Evolutionary conservation across 2,113 vertebrate species (phyloP), one percentile per base, ranked within the genome.

Genomic region (Engystomops pustulosus): DNA sequence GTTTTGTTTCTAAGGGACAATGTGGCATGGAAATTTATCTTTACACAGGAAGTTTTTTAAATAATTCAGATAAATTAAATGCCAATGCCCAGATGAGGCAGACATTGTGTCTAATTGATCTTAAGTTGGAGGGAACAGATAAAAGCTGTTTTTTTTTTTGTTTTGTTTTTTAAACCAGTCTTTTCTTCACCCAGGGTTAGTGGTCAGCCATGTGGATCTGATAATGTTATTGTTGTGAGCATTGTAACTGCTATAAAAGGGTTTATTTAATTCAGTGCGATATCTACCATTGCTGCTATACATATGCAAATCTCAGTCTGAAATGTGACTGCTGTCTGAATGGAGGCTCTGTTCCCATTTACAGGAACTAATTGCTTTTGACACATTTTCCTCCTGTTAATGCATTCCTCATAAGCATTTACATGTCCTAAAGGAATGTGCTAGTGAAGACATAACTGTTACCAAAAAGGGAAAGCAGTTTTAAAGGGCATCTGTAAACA

Each of bases 251-350:
- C 34, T 44, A 3, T 41, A 36, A 18, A 44, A 60, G 34, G n/a
- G 25, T 18, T 62, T 58, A 38, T 79, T 62, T 23, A 36, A n/a
- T 78, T 12, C 7, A 36, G 75, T n/a, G 25, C 51, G 75, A 25
- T 38, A 36, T 23, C 51, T 14, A 27, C 20, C 53, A 60, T 58
- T 45, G 8, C 27, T 53, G 34, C 67, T 41, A n/a, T 70, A 70
- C 67, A 76, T 15, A 76, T 53, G 74, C 49, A 51, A 53, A 77
- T 77, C 18, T 55, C 47, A 34, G 18, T n/a, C 14, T 18, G 20
- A 1, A 17, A 36, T 44, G 32, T 58, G 53, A 23, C 6, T 38
- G 27, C 14, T 14, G 9, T 4, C 11, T 23, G 11, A 77, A 55
- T 20, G 7, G 2, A 4, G 49, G 25, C 74, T 32, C 1, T 18